A percentile compares a stretch with the other conserved stretches of the same genome.
Evolutionary conservation across 2,797 vertebrate species (phyloP).

Genomic region (Crax fasciolata): DNA sequence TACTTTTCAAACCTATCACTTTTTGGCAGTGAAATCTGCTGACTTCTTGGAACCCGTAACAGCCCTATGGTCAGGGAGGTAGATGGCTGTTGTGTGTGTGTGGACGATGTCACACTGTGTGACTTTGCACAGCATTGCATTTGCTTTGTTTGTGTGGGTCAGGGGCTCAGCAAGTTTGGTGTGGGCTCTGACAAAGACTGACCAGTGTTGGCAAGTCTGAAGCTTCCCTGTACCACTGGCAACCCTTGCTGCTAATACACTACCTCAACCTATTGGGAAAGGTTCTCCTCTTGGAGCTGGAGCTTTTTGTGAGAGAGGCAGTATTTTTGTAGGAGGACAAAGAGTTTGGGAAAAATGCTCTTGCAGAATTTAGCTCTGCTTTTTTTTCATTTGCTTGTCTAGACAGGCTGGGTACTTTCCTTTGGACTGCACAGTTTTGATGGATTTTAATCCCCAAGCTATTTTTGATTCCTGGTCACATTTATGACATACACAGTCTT

Average conservation of each 20-base stretch:
- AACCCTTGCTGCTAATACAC: rapidly evolving
- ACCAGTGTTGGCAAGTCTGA: rapidly evolving
- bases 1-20: not conserved
- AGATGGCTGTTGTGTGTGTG: rapidly evolving
- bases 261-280: not conserved
- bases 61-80: not conserved
- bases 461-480: slow-evolving; percentile 64
- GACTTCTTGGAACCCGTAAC: not conserved
- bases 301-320: not conserved
- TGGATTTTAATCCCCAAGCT: slow-evolving; percentile 63
- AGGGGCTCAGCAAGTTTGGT: not conserved
- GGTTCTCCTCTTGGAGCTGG: not conserved
- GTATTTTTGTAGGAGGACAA: not conserved
- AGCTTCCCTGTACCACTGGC: not conserved
- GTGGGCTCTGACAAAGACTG: not conserved
- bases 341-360: not conserved
- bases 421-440: not conserved
- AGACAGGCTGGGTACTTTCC: slow-evolving; percentile 38
- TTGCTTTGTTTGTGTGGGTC: not conserved
- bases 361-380: not conserved
- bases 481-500: slow-evolving; percentile 47
- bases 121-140: rapidly evolving
- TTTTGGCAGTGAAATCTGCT: not conserved
- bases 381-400: slow-evolving; percentile 31
- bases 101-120: rapidly evolving